A percentile compares a stretch with the other conserved stretches of the same genome.
Evolutionary conservation across 1,140 invertebrate species (phyloP).

Genomic region (Hypothenemus hampei): DNA sequence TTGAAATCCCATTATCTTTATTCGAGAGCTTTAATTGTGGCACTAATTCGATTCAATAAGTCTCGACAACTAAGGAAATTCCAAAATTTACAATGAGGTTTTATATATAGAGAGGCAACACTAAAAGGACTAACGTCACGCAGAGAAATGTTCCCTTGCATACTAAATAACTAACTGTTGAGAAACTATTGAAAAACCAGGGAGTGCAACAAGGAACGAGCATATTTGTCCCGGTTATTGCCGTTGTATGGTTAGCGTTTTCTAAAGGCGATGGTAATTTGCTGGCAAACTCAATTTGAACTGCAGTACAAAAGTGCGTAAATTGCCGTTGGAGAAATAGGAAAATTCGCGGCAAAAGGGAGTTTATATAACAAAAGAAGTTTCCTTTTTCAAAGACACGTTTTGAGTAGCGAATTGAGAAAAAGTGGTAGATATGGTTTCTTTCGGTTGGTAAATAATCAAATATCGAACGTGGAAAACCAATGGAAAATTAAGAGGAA

Average conservation of each 20-base stretch:
- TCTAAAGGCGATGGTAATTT: constrained; percentile 25
- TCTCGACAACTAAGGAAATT: constrained; percentile 19
- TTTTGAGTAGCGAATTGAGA: neutral
- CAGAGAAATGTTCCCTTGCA: constrained; percentile 18
- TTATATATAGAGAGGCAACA: constrained; percentile 18
- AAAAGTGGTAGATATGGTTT: neutral
- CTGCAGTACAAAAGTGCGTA: constrained; percentile 26
- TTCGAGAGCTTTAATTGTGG: constrained; percentile 15
- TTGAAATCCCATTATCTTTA: constrained; percentile 11
- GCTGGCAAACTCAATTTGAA: constrained; percentile 27
- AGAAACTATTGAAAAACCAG: constrained; percentile 20
- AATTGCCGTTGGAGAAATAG: constrained; percentile 12
- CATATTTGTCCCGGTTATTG: constrained; percentile 12
- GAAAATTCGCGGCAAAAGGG: constrained; percentile 10
- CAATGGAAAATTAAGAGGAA: neutral
- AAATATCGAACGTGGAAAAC: neutral
- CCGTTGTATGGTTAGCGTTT: constrained; percentile 26
- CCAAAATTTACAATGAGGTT: constrained; percentile 15
- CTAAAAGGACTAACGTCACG: constrained; percentile 21
- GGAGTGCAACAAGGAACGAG: neutral
- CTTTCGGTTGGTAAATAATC: neutral
- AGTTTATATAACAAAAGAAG: neutral
- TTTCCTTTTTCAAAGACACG: neutral
- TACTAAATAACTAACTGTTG: constrained; percentile 27
- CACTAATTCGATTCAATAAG: constrained; percentile 21